phyloP scores from a whole-genome alignment of 2,797 vertebrate genomes.

The Tokudaia muenninki region DNA sequence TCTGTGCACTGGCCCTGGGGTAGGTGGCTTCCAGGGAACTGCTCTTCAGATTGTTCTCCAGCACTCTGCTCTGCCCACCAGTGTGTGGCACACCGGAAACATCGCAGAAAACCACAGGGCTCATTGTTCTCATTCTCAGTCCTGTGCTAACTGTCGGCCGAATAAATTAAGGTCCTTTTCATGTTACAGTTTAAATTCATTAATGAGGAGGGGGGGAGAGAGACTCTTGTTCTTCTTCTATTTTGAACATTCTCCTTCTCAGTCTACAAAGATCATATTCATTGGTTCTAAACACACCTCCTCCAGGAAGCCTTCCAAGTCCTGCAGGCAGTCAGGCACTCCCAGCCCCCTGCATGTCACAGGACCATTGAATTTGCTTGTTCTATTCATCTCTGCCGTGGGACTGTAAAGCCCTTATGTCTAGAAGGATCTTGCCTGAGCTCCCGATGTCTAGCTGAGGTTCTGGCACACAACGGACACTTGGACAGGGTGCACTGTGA shows the following conservation, averaged over 20 bases:
- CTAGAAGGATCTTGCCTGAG: neutral
- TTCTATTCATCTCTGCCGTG: neutral
- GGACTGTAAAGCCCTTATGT: neutral
- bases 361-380: neutral
- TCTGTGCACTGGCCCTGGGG: neutral
- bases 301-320: conserved; percentile 30
- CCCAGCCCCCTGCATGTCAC: neutral
- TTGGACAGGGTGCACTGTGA: too few species aligned
- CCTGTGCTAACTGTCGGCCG: neutral
- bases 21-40: neutral
- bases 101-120: neutral
- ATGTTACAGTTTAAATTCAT: conserved; percentile 16
- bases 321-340: neutral
- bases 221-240: neutral
- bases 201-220: neutral
- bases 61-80: neutral
- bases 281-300: conserved; percentile 1
- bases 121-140: neutral
- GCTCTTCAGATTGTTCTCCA: neutral
- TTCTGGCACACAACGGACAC: neutral
- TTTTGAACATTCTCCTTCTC: conserved; percentile 16
- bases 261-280: conserved; percentile 22
- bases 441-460: neutral
- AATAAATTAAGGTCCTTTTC: conserved; percentile 27
- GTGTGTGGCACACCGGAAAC: neutral